Conservation (phyloP, 2,113 vertebrate genomes). For the Tetraodon nigroviridis region DNA sequence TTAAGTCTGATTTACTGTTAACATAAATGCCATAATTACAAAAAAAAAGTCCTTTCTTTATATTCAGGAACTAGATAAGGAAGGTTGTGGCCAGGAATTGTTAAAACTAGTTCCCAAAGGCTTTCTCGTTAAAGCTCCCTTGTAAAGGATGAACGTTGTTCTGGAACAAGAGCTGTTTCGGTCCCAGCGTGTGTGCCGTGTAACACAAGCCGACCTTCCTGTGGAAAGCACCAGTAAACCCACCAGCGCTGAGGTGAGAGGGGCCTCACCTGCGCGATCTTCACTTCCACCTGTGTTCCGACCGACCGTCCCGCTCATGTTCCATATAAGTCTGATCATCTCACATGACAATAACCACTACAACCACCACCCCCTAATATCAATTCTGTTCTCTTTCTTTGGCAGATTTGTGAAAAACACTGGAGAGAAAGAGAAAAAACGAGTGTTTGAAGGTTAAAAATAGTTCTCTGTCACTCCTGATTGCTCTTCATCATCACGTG, state of each 20-base stretch:
- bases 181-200: not conserved
- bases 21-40: too few species aligned
- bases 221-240: slow-evolving; percentile 72
- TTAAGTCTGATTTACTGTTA: too few species aligned
- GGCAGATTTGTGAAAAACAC: too few species aligned
- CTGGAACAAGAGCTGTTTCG: too few species aligned
- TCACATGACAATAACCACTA: not conserved
- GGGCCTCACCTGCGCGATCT: slow-evolving; percentile 48
- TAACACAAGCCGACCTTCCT: slow-evolving; percentile 18
- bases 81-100: too few species aligned
- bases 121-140: too few species aligned
- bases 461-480: slow-evolving; percentile 7
- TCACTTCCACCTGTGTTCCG: slow-evolving; percentile 33
- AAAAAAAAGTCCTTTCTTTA: too few species aligned
- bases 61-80: too few species aligned
- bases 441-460: slow-evolving; percentile 4
- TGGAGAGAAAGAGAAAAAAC: not conserved
- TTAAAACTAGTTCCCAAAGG: too few species aligned
- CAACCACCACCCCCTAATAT: too few species aligned
- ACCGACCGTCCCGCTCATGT: slow-evolving; percentile 1
- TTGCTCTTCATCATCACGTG: slow-evolving; percentile 25
- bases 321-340: not conserved
- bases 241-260: slow-evolving; percentile 42
- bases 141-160: too few species aligned
- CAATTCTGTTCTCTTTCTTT: too few species aligned